A percentile compares a stretch with the other conserved stretches of the same genome.
Evolutionary conservation across 2,888 invertebrate genomes (phyloP).

Genomic region (Eristalis tenax): DNA sequence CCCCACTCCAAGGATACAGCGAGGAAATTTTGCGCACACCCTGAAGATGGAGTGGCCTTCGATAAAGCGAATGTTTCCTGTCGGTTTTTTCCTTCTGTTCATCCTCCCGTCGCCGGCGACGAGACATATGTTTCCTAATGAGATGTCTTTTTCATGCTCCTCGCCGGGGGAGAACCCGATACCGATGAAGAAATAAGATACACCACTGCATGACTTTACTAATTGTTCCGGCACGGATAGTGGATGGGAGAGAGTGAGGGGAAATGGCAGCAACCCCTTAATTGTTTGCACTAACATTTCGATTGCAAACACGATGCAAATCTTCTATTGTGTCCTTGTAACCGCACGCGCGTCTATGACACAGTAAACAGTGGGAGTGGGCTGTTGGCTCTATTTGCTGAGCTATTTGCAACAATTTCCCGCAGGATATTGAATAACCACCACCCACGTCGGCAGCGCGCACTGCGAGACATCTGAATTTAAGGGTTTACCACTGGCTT

Average conservation of each 20-base stretch:
- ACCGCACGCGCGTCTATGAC: slow-evolving; percentile 57
- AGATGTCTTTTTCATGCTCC: slow-evolving; percentile 75
- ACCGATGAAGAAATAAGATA: slow-evolving; percentile 57
- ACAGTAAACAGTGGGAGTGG: slow-evolving; percentile 42
- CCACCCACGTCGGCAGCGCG: slow-evolving; percentile 19
- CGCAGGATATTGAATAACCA: slow-evolving; percentile 47
- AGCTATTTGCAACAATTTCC: slow-evolving; percentile 58
- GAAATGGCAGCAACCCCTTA: slow-evolving; percentile 15
- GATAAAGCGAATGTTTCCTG: slow-evolving; percentile 53
- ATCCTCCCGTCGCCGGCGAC: slow-evolving; percentile 43
- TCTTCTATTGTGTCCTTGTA: slow-evolving; percentile 17
- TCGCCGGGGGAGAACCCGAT: slow-evolving; percentile 38
- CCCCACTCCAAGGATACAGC: slow-evolving; percentile 41
- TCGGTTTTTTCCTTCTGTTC: slow-evolving; percentile 7
- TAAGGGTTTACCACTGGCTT: slow-evolving; percentile 62
- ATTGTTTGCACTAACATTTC: slow-evolving; percentile 27
- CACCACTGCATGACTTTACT: slow-evolving; percentile 58
- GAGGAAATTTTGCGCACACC: slow-evolving; percentile 34
- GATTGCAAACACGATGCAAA: slow-evolving; percentile 53
- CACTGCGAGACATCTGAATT: slow-evolving; percentile 31
- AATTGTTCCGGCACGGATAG: slow-evolving; percentile 36
- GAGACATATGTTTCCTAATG: slow-evolving; percentile 80
- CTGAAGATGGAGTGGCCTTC: slow-evolving; percentile 73
- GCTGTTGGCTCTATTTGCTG: slow-evolving; percentile 51
- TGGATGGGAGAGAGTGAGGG: not conserved